These are phyloP conservation scores for Cisticola juncidis DNA, from an alignment of 2,113 vertebrate genomes.

Conservation along the genomic window DNA sequence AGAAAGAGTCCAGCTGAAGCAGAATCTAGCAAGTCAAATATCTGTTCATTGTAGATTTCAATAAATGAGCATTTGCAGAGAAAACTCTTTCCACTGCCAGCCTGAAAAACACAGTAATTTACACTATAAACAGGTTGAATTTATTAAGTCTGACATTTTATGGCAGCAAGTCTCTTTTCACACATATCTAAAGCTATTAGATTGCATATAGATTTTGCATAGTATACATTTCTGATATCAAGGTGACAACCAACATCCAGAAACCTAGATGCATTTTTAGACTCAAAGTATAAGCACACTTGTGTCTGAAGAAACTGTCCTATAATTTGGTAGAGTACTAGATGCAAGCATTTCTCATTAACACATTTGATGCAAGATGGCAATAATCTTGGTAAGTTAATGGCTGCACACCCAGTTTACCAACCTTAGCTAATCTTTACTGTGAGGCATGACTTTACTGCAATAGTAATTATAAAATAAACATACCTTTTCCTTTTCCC, in stretches of 20 bases:
- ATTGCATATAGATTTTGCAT: neutral
- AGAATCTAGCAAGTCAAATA: conserved; percentile 92
- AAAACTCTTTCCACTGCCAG: conserved; percentile 86
- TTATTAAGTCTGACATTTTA: neutral
- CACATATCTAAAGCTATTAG: neutral
- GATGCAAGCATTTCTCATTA: neutral
- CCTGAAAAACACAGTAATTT: conserved; percentile 71
- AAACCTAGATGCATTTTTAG: neutral
- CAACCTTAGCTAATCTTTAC: neutral
- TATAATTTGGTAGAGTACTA: neutral
- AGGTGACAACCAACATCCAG: neutral
- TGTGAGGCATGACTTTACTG: neutral
- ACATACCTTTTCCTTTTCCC: conserved; percentile 89
- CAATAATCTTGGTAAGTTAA: neutral
- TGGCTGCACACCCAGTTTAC: neutral
- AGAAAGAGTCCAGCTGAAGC: conserved; percentile 90
- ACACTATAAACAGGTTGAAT: neutral
- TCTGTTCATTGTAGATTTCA: conserved; percentile 98
- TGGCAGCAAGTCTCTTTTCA: neutral
- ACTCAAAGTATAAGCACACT: neutral
- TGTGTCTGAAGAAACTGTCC: neutral
- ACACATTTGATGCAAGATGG: neutral
- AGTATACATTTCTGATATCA: neutral
- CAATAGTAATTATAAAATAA: neutral
- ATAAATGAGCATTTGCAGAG: conserved; percentile 98